phyloP scores from a whole-genome alignment of 2,888 invertebrate species.

The Drosophila melanocephala region DNA sequence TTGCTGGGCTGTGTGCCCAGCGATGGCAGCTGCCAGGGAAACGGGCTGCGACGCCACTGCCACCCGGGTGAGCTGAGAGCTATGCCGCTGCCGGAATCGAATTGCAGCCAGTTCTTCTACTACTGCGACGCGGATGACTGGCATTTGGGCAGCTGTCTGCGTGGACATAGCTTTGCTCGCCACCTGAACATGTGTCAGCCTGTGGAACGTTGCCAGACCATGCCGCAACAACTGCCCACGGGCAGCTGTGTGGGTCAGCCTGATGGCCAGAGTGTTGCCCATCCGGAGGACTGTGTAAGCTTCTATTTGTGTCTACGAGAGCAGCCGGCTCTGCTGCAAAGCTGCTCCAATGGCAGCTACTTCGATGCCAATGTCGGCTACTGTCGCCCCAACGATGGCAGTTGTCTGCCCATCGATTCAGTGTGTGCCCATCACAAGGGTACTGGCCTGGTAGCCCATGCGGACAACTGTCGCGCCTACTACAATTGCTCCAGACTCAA shows the following conservation, averaged over 20 bases:
- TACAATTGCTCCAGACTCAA: constrained; percentile 68
- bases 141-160: constrained; percentile 72
- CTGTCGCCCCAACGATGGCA: constrained; percentile 79
- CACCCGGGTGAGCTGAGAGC: constrained; percentile 51
- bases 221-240: neutral
- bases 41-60: constrained; percentile 74
- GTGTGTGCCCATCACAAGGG: constrained; percentile 40
- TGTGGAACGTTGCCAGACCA: constrained; percentile 49
- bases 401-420: constrained; percentile 54
- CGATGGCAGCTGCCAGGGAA: constrained; percentile 71
- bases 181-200: constrained; percentile 54
- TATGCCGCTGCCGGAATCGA: constrained; percentile 32
- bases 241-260: constrained; percentile 52
- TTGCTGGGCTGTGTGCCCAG: constrained; percentile 54
- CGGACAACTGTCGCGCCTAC: constrained; percentile 74
- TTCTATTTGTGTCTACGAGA: constrained; percentile 75
- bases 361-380: constrained; percentile 65
- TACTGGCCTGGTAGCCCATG: constrained; percentile 59
- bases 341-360: constrained; percentile 71
- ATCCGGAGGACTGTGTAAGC: constrained; percentile 71
- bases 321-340: constrained; percentile 44
- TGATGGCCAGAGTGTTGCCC: constrained; percentile 67
- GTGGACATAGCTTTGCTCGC: constrained; percentile 66
- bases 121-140: constrained; percentile 74
- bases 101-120: constrained; percentile 77